Base-by-base conservation (phyloP, 2,888 invertebrate genomes). In the Drosophila seclusa region DNA sequence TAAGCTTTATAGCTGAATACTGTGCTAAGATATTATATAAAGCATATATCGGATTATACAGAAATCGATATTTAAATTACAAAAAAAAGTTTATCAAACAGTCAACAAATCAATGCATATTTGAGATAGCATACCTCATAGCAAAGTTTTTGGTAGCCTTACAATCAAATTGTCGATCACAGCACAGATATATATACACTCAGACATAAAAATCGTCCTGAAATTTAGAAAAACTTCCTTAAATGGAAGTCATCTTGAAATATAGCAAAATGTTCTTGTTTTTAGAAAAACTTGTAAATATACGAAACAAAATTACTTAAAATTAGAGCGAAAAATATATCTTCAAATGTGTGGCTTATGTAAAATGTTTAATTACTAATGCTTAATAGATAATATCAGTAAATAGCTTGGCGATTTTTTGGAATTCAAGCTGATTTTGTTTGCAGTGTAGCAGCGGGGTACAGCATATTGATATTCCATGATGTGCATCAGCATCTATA, bases 401-500 rank as follows among this genome's bases (percentile, higher is more conserved):
- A 45, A 8, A 31, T 8, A 8, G 8, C 31, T 31, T 7, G 7
- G 1, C 7, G 0, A 7, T 4, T 45, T 45, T 1, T 2, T 24
- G 3, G 11, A 13, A 4, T 7, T 13, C 21, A 13, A 0, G 21
- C 21, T 7, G 45, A 24, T 45, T 4, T 45, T 24, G 4, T 16
- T 24, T 8, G 4, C 24, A 45, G 45, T 45, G 45, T 55, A 59
- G 18, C 27, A 52, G 10, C 16, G 10, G 27, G 18, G 21, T 8
- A 40, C 4, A 32, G 31, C 21, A 24, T 52, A n/a, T 49, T 63
- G 53, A 49, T 67, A 54, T 50, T 40, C 10, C 8, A 36, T 67
- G 36, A 48, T 59, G 61, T 50, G 68, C 63, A 53, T 21, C 32
- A 59, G 64, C 64, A 58, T 67, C 68, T 61, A 57, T 67, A 69